Conservation (phyloP, 1,140 invertebrate species). For the Amyelois transitella region DNA sequence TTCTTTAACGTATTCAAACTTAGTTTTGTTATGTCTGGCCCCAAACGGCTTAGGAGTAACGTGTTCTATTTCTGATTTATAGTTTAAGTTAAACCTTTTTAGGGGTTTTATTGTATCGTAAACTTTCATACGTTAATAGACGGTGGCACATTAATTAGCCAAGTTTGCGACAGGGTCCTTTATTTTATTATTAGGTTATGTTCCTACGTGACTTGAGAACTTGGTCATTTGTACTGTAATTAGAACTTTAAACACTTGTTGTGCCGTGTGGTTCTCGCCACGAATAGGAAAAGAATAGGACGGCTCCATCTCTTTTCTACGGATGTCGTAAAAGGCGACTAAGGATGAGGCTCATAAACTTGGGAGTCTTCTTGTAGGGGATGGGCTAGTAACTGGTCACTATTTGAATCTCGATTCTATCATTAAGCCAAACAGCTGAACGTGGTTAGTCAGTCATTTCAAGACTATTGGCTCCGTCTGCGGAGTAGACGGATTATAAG, state of each 20-base stretch:
- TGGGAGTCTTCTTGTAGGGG: too few species aligned
- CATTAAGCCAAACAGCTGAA: too few species aligned
- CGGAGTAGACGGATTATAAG: too few species aligned
- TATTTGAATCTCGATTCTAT: too few species aligned
- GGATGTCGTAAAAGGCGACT: too few species aligned
- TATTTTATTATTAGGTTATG: background rate
- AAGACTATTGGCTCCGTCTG: too few species aligned
- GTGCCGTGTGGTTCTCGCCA: too few species aligned
- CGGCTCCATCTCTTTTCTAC: too few species aligned
- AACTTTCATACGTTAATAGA: slow-evolving; percentile 39
- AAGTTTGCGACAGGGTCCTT: slow-evolving; percentile 1
- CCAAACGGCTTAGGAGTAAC: slow-evolving; percentile 37
- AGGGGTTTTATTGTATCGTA: slow-evolving; percentile 17
- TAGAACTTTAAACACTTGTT: background rate
- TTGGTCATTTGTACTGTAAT: background rate
- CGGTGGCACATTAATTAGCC: slow-evolving; percentile 40
- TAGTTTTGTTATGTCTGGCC: slow-evolving; percentile 44
- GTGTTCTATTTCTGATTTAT: slow-evolving; percentile 43
- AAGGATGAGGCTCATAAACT: too few species aligned
- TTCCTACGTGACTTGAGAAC: background rate
- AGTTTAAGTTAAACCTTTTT: slow-evolving; percentile 24
- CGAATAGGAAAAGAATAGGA: too few species aligned
- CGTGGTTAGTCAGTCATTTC: too few species aligned
- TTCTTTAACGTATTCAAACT: slow-evolving; percentile 43
- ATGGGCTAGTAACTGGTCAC: too few species aligned